Evolutionary conservation across 2,113 vertebrate genomes (phyloP).

Genomic region (Athene cunicularia): DNA sequence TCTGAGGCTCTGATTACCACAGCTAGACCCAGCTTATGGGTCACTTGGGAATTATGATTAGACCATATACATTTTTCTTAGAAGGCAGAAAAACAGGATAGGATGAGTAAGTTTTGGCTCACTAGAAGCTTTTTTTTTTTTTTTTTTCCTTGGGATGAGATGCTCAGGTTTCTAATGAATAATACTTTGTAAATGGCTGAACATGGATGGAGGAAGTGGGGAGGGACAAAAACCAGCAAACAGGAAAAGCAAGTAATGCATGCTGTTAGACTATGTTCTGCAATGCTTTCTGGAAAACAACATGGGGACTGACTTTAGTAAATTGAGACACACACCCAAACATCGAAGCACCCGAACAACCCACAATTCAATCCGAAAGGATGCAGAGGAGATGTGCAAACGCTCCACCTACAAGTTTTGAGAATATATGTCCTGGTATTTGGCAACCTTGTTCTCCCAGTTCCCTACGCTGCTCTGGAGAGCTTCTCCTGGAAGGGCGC

Average conservation of each 20-base stretch:
- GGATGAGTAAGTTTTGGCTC: slow-evolving; percentile 37
- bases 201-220: neutral
- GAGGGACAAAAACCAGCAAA: neutral
- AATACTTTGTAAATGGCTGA: neutral
- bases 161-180: slow-evolving; percentile 23
- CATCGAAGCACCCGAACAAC: neutral
- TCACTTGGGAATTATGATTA: slow-evolving; percentile 22
- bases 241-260: neutral
- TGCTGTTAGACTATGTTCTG: neutral
- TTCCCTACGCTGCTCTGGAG: neutral
- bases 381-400: neutral
- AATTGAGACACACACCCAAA: neutral
- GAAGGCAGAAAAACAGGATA: slow-evolving; percentile 24
- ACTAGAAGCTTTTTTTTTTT: neutral
- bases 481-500: neutral
- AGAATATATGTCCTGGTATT: neutral
- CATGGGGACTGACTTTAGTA: neutral
- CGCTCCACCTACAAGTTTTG: neutral
- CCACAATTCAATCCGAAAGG: neutral
- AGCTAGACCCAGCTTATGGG: slow-evolving; percentile 3
- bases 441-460: neutral
- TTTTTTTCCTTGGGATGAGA: neutral
- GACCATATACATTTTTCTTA: slow-evolving; percentile 35
- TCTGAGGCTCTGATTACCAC: slow-evolving; percentile 27
- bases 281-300: neutral